phyloP scores from a whole-genome alignment of 2,888 invertebrate species.

The Epiblema foenella region DNA sequence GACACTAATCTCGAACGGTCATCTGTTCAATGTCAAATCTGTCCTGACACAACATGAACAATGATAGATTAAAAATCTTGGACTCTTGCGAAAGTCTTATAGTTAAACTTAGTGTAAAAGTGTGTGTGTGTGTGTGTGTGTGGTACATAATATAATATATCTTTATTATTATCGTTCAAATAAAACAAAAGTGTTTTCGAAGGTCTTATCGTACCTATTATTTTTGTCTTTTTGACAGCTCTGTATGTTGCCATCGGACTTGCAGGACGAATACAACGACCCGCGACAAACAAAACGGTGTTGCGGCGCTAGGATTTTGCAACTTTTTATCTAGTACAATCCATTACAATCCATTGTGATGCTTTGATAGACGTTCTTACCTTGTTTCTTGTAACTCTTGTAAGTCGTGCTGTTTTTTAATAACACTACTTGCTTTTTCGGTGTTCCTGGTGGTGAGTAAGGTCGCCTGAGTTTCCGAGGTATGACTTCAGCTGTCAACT shows the following conservation, averaged over 20 bases:
- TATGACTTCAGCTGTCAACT: too few species aligned
- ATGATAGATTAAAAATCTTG: background rate
- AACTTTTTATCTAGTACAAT: conserved; percentile 17
- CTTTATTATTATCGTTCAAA: background rate
- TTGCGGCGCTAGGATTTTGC: background rate
- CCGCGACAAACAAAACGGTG: conserved; percentile 6
- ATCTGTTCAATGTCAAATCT: background rate
- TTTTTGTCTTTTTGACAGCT: background rate
- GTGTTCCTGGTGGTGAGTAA: too few species aligned
- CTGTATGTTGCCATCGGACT: background rate
- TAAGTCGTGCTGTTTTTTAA: background rate
- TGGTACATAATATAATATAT: background rate
- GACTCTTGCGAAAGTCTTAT: too few species aligned
- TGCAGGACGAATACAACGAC: conserved; percentile 25
- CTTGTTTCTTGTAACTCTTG: conserved; percentile 1
- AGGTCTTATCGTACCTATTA: too few species aligned
- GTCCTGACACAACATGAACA: background rate
- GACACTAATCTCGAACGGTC: too few species aligned
- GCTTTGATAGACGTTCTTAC: conserved; percentile 4
- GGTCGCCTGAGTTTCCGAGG: too few species aligned
- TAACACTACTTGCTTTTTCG: too few species aligned
- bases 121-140: too few species aligned
- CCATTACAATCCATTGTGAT: conserved; percentile 8
- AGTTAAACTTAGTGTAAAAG: too few species aligned
- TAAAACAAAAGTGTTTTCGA: background rate